These are phyloP conservation scores for Pelodytes ibericus DNA, from an alignment of 2,797 vertebrate species.

Conservation along the genomic window DNA sequence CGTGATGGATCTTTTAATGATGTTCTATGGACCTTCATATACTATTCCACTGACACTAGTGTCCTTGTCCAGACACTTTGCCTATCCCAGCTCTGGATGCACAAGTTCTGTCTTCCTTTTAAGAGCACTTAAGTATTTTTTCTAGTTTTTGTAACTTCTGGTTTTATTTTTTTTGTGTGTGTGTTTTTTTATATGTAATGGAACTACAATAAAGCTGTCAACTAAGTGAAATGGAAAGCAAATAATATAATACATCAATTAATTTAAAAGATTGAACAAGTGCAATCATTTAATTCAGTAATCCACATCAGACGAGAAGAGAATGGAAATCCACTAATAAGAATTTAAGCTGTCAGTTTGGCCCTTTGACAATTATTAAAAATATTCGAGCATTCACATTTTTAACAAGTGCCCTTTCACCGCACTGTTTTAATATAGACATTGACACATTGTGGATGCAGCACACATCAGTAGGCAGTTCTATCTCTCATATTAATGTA, in stretches of 20 bases:
- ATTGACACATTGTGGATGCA: conserved; percentile 57
- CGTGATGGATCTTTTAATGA: too few relatives aligned
- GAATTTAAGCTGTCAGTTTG: conserved; percentile 46
- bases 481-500: conserved; percentile 59
- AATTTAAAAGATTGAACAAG: too few relatives aligned
- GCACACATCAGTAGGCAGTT: conserved; percentile 52
- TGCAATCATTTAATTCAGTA: too few relatives aligned
- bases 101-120: too few relatives aligned
- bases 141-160: too few relatives aligned
- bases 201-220: not conserved
- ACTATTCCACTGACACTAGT: too few relatives aligned
- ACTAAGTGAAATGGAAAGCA: not conserved
- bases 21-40: too few relatives aligned
- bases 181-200: not conserved
- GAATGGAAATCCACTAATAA: conserved; percentile 53
- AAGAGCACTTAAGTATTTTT: too few relatives aligned
- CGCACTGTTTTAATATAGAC: conserved; percentile 58
- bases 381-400: conserved; percentile 47
- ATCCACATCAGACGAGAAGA: not conserved
- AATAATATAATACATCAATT: not conserved
- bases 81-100: too few relatives aligned
- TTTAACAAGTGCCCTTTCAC: conserved; percentile 58
- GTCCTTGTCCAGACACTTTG: too few relatives aligned
- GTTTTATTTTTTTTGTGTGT: too few relatives aligned
- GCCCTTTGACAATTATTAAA: conserved; percentile 53